Percentiles rank a stretch among this genome's conserved stretches.
These are phyloP conservation scores for Mormyrus proboscirostris DNA, from an alignment of 2,797 vertebrate species.

Conservation along the genomic window DNA sequence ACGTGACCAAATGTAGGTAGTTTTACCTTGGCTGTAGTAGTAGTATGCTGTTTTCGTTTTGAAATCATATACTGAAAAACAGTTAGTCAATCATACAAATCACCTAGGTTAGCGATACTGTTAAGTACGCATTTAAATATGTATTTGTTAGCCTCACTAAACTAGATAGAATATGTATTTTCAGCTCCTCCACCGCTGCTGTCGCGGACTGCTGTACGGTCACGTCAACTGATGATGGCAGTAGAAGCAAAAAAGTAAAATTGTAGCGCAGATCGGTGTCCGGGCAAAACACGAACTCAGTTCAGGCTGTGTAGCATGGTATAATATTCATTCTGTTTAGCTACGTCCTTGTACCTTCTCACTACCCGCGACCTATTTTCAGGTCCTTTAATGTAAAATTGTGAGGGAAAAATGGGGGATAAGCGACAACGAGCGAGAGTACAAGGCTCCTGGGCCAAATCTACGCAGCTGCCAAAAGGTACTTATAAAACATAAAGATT, in stretches of 20 bases:
- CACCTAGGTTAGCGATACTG: not conserved
- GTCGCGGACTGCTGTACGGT: not conserved
- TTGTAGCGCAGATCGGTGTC: not conserved
- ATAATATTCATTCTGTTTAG: not conserved
- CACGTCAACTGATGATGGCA: constrained; percentile 27
- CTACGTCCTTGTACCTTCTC: not conserved
- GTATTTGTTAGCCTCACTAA: not conserved
- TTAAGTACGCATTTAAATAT: not conserved
- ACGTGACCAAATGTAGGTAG: not conserved
- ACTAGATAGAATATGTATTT: not conserved
- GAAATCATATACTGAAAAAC: not conserved
- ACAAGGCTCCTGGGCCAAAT: constrained; percentile 83
- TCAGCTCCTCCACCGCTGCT: not conserved
- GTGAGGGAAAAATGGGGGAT: constrained; percentile 63
- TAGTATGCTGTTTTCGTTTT: not conserved
- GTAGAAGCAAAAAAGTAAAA: not conserved
- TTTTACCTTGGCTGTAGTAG: not conserved
- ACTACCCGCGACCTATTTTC: not conserved
- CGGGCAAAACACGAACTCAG: not conserved
- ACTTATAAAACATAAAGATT: not conserved
- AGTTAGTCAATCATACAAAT: not conserved
- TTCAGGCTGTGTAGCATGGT: not conserved
- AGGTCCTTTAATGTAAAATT: not conserved
- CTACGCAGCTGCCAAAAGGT: constrained; percentile 39
- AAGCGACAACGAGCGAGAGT: constrained; percentile 74